Evolutionary conservation across 2,113 vertebrate species (phyloP).

Genomic region (Sorex fumeus): DNA sequence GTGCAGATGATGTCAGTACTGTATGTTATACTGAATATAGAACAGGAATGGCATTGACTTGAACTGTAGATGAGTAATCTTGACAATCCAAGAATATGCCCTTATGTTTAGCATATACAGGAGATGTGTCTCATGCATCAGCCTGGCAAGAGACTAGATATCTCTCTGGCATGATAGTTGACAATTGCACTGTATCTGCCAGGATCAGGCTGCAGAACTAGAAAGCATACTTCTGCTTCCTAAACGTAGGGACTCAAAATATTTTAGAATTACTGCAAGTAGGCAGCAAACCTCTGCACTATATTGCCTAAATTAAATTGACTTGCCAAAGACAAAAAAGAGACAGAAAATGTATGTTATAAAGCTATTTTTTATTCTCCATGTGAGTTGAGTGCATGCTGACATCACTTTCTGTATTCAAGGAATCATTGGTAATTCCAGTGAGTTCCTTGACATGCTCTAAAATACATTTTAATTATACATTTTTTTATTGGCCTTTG

Average conservation of each 20-base stretch:
- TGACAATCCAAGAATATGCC: neutral
- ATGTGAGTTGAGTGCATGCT: constrained; percentile 47
- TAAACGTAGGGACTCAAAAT: neutral
- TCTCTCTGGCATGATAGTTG: neutral
- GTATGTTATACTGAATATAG: neutral
- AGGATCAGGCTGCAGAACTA: neutral
- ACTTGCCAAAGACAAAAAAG: neutral
- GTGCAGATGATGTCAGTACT: neutral
- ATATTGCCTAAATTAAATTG: constrained; percentile 46
- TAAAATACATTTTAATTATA: constrained; percentile 65
- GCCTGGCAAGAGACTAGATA: neutral
- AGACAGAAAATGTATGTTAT: neutral
- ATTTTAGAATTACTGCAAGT: neutral
- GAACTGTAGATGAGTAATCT: neutral
- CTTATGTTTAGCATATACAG: neutral
- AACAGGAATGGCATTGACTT: neutral
- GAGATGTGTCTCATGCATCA: fast-evolving
- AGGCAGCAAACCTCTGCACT: neutral
- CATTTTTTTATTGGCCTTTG: constrained; percentile 73
- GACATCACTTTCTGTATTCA: constrained; percentile 58
- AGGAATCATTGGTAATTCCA: constrained; percentile 58
- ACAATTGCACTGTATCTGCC: neutral
- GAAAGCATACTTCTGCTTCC: neutral
- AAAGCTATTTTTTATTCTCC: constrained; percentile 64
- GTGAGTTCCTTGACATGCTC: constrained; percentile 53